Evolutionary conservation across 2,113 vertebrate species (phyloP), one percentile per base, ranked within the genome.

Genomic region (Hydrochoerus hydrochaeris): DNA sequence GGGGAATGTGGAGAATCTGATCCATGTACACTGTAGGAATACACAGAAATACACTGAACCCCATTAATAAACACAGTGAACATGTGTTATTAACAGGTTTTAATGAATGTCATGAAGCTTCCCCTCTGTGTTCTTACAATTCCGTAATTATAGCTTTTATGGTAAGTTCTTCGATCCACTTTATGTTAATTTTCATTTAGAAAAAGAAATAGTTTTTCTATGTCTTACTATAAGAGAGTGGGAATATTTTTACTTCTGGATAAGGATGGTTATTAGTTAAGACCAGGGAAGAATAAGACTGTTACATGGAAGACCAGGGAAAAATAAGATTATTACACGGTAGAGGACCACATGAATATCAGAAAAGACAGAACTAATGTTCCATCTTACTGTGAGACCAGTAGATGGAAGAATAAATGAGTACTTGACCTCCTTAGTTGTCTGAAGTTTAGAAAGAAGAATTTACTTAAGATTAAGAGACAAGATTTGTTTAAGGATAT

Each of bases 401-500:
- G 5, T 75, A 28, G 41, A 71, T 12, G 86, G 4, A 78, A 22
- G 28, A 7, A n/a, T 81, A 49, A 80, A 28, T 19, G 13, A 80
- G 19, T 63, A 77, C 24, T 32, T 35, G 65, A 57, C 13, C 41
- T 41, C 38, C 75, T 52, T 49, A 71, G 22, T 77, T 91, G n/a
- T n/a, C 32, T 94, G 14, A 54, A 3, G 2, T 92, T 82, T 89
- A 26, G 44, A 83, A 92, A 77, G 54, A 77, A 57, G 54, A 83
- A 57, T 75, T 65, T 85, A 71, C 63, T 85, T 89, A 88, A 44
- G 3, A 73, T 84, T 84, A 86, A 63, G 22, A 71, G 9, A 8
- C n/a, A 88, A 26, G 4, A 16, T 81, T 92, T 91, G 35, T 90
- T 78, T 90, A 65, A 89, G 24, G 14, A 63, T 78, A 82, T 94